Evolutionary conservation across 2,888 invertebrate genomes (phyloP), one percentile per base, ranked within the genome.

Genomic region (Strigamia crassipes): DNA sequence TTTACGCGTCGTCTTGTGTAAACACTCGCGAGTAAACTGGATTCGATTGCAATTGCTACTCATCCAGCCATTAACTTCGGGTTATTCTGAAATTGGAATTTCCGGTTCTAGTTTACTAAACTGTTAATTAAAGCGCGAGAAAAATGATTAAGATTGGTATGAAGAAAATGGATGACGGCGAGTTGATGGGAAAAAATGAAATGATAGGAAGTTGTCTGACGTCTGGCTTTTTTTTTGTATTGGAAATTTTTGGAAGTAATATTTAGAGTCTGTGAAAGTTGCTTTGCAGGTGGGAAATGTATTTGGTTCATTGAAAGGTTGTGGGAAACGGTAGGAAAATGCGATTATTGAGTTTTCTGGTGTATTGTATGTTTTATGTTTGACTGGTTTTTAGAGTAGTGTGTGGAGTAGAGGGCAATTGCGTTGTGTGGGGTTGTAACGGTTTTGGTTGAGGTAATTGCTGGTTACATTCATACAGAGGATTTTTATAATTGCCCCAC

Each of bases 251-350:
- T 66, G 13, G 61, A 66, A 66, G 6, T n/a, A 15, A 66, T 12
- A 21, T 46, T 46, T 46, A 12, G 46, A n/a, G 46, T 46, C 61
- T 66, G 61, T 15, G 61, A 66, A 12, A 46, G n/a, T 46, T n/a
- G 46, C 12, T 23, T 66, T 66, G 61, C 61, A 66, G 61, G 61
- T 66, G 61, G 61, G 61, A 66, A 66, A 66, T 66, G 61, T 23
- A 23, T 66, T 23, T 66, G 61, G 61, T 66, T 66, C 61, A 66
- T 66, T 66, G 61, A 66, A 66, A 66, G 61, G 61, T 66, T 66
- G 61, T 66, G 61, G 61, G 61, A 66, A 66, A 66, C 61, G 21
- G 61, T 66, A 66, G 61, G 61, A 15, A 66, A 66, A 66, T 66
- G 23, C 46, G n/a, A 9, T 46, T 66, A 66, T 66, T 66, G 61